A percentile compares a stretch with the other conserved stretches of the same genome.
phyloP scores from a whole-genome alignment of 2,888 invertebrate genomes.

The Cylindroiulus punctatus region DNA sequence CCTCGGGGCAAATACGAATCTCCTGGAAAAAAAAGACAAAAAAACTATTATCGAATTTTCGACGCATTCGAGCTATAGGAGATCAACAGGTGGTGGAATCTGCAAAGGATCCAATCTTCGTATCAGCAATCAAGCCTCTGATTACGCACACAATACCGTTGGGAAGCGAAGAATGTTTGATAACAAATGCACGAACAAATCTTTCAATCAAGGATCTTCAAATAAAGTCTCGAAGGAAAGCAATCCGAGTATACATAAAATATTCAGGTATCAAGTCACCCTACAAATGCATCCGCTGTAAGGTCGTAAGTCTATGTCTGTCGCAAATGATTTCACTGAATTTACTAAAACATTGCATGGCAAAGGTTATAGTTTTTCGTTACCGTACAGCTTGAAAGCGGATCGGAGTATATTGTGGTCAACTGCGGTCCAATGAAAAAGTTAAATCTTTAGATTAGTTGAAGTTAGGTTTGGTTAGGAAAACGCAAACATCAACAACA shows the following conservation, averaged over 20 bases:
- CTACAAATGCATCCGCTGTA: neutral
- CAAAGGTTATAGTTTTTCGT: no score
- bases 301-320: no score
- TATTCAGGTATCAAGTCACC: neutral
- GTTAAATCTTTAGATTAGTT: no score
- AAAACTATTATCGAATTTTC: neutral
- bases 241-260: neutral
- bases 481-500: no score
- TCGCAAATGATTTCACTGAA: no score
- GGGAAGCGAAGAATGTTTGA: neutral
- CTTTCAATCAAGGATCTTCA: neutral
- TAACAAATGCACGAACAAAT: neutral
- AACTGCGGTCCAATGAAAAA: no score
- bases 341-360: neutral
- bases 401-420: no score
- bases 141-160: neutral
- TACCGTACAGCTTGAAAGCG: no score
- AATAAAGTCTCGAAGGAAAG: conserved; percentile 16
- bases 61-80: neutral
- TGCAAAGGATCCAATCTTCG: neutral
- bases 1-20: conserved; percentile 49
- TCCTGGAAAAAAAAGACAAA: conserved; percentile 40
- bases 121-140: conserved; percentile 22
- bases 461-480: no score
- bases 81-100: conserved; percentile 16